Evolutionary conservation across 2,888 invertebrate species (phyloP).

Genomic region (Polylopha cassiicola): DNA sequence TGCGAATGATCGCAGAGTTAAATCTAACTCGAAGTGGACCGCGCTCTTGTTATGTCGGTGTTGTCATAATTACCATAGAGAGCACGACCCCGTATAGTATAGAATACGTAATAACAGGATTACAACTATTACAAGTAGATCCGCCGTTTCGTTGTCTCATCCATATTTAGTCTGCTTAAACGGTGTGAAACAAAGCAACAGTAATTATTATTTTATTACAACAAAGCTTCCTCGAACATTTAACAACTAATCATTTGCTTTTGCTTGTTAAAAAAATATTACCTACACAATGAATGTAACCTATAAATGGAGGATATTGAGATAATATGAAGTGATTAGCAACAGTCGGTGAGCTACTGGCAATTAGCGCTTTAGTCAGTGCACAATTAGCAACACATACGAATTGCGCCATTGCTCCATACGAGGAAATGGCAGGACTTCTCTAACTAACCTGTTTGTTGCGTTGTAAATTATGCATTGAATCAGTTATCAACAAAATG

Average conservation of each 20-base stretch:
- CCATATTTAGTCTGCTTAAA: too few species aligned
- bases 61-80: constrained; percentile 1
- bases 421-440: constrained; percentile 43
- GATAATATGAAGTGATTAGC: constrained; percentile 55
- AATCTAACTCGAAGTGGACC: constrained; percentile 16
- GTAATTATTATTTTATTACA: too few species aligned
- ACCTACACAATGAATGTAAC: too few species aligned
- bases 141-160: too few species aligned
- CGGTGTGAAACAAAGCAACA: too few species aligned
- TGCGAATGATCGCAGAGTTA: constrained; percentile 5
- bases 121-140: too few species aligned
- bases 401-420: constrained; percentile 27
- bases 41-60: constrained; percentile 17
- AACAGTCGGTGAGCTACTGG: constrained; percentile 39
- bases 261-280: too few species aligned
- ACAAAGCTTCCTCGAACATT: too few species aligned
- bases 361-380: constrained; percentile 51
- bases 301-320: constrained; percentile 35
- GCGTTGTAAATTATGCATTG: constrained; percentile 5
- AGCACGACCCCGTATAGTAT: too few species aligned
- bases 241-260: too few species aligned
- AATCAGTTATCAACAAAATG: too few species aligned
- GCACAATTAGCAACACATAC: constrained; percentile 44
- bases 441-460: constrained; percentile 33
- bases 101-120: too few species aligned